Percentiles rank a stretch among this genome's conserved stretches.
Conservation (phyloP, 2,113 vertebrate genomes). For the Pachycephala philippinensis region DNA sequence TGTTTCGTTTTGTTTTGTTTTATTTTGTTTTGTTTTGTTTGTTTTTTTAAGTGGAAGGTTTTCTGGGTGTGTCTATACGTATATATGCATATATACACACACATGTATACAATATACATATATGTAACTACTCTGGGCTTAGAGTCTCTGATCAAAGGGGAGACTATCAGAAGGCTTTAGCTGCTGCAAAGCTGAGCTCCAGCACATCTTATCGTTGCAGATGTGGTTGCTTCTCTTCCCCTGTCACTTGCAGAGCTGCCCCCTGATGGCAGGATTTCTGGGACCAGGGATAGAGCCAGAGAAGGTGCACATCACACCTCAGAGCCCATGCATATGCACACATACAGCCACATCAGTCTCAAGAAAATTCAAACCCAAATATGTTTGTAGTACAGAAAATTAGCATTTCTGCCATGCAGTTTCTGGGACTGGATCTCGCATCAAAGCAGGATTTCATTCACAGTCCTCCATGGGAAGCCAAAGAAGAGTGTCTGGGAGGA, state of each 20-base stretch:
- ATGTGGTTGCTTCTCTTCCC: neutral
- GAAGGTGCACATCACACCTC: neutral
- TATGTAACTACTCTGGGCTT: neutral
- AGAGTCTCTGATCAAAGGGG: neutral
- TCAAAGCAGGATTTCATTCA: neutral
- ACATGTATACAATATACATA: accelerated
- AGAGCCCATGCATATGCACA: accelerated
- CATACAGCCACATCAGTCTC: accelerated
- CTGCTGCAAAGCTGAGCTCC: neutral
- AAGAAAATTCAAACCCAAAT: neutral
- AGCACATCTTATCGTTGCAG: neutral
- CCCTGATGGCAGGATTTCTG: neutral
- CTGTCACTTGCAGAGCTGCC: neutral
- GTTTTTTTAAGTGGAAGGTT: neutral
- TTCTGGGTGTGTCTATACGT: accelerated
- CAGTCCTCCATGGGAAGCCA: neutral
- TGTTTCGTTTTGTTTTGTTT: neutral
- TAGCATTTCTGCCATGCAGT: neutral
- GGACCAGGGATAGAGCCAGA: neutral
- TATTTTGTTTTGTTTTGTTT: neutral
- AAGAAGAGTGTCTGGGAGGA: neutral
- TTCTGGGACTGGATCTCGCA: neutral
- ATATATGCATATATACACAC: neutral
- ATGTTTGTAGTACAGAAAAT: neutral
- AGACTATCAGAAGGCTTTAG: neutral